Conservation (phyloP, 1,140 invertebrate genomes). For the Pentalonia nigronervosa region DNA sequence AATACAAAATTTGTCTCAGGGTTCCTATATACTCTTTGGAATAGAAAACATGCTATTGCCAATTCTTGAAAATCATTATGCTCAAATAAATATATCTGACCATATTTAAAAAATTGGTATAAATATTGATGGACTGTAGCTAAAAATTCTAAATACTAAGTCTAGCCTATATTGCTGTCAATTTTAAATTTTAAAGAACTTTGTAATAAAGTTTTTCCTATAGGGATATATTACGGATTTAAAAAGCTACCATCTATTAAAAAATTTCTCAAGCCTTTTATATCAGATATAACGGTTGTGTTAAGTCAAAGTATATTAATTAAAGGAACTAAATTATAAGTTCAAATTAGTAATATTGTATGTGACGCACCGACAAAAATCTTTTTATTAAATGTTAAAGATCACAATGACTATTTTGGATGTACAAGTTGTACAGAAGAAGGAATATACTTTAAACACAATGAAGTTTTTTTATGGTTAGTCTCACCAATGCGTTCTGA, state of each 20-base stretch:
- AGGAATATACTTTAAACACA: neutral
- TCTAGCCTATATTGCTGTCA: neutral
- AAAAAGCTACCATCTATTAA: neutral
- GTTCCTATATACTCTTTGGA: neutral
- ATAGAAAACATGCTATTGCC: neutral
- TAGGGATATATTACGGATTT: neutral
- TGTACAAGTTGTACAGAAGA: constrained; percentile 22
- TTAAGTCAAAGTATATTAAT: neutral
- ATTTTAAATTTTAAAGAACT: constrained; percentile 5
- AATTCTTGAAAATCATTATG: neutral
- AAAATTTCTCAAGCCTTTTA: neutral
- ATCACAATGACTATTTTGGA: neutral
- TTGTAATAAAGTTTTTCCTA: neutral
- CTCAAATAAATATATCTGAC: constrained; percentile 65
- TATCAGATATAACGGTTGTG: neutral
- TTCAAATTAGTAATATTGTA: neutral
- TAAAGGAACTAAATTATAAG: neutral
- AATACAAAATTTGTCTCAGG: constrained; percentile 68
- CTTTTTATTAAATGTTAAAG: constrained; percentile 32
- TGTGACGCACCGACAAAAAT: constrained; percentile 17
- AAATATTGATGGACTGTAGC: no score
- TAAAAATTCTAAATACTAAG: neutral
- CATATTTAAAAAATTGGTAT: constrained; percentile 59
- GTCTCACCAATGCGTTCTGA: neutral
- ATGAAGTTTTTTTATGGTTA: neutral